These are phyloP conservation scores for Mus caroli DNA, from an alignment of 2,797 vertebrate genomes.

Conservation along the genomic window DNA sequence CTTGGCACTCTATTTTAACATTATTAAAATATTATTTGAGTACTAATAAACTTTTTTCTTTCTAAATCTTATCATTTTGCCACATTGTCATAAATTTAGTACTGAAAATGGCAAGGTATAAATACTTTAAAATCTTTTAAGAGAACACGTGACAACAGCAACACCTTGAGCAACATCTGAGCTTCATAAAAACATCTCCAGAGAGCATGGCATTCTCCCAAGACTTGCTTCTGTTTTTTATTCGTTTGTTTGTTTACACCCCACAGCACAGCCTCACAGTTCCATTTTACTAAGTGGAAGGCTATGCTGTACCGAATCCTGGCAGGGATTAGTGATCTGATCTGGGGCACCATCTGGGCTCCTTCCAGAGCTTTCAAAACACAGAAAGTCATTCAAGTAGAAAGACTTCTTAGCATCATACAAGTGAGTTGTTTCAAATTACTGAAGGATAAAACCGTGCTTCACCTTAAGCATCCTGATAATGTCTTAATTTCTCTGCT, in stretches of 20 bases:
- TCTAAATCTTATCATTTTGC: background rate
- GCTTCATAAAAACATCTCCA: background rate
- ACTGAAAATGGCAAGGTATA: background rate
- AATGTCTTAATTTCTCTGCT: background rate
- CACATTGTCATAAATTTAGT: background rate
- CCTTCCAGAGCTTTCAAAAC: conserved; percentile 44
- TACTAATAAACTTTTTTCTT: background rate
- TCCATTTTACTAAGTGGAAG: background rate
- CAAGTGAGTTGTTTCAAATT: conserved; percentile 11
- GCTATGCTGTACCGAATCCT: background rate
- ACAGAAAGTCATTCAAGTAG: background rate
- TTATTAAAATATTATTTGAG: background rate
- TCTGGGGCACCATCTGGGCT: background rate
- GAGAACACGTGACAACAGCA: background rate
- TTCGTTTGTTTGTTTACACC: background rate
- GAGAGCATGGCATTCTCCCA: background rate
- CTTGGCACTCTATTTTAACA: background rate
- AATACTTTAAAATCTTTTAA: conserved; percentile 26
- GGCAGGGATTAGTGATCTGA: background rate
- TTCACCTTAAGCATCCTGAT: background rate
- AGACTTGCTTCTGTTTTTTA: background rate
- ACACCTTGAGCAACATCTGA: background rate
- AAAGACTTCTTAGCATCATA: background rate
- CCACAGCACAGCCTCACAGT: background rate
- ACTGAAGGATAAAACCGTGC: background rate